A percentile compares a stretch with the other conserved stretches of the same genome.
Conservation (phyloP, 2,888 invertebrate genomes). For the Sinelater perroti region DNA sequence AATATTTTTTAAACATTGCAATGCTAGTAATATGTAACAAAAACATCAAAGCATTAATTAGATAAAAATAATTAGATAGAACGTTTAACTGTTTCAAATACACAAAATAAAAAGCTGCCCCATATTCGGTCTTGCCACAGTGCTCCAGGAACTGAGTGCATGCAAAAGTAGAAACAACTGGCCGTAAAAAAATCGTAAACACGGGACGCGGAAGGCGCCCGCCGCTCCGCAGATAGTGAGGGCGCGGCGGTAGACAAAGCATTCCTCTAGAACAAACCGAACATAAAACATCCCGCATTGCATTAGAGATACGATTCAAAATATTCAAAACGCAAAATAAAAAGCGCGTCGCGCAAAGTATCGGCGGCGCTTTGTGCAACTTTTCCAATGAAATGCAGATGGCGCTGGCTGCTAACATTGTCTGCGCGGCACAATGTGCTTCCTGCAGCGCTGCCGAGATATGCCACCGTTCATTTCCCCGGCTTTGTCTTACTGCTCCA, state of each 20-base stretch:
- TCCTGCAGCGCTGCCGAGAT: constrained; percentile 52
- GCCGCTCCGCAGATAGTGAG: constrained; percentile 8
- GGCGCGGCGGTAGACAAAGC: constrained; percentile 14
- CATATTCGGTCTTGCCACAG: too few relatives aligned
- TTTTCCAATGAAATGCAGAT: constrained; percentile 52
- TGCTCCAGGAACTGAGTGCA: too few relatives aligned
- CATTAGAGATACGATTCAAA: constrained; percentile 29
- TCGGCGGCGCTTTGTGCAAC: constrained; percentile 47
- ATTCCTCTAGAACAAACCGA: constrained; percentile 19
- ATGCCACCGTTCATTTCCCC: constrained; percentile 58
- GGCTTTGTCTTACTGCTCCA: constrained; percentile 52
- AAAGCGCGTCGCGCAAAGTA: constrained; percentile 26
- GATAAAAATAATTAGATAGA: too few relatives aligned
- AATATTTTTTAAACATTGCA: too few relatives aligned
- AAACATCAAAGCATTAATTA: too few relatives aligned
- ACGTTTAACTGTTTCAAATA: too few relatives aligned
- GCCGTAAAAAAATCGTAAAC: too few relatives aligned
- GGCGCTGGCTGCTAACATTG: constrained; percentile 49
- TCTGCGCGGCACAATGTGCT: constrained; percentile 52
- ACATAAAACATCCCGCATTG: constrained; percentile 25
- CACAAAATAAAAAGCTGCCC: too few relatives aligned
- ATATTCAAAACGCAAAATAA: constrained; percentile 35
- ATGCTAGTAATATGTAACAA: too few relatives aligned
- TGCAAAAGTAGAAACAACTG: too few relatives aligned
- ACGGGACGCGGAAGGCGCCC: too few relatives aligned